Conservation (phyloP, 2,797 vertebrate genomes). For the Sebastes taczanowskii region DNA sequence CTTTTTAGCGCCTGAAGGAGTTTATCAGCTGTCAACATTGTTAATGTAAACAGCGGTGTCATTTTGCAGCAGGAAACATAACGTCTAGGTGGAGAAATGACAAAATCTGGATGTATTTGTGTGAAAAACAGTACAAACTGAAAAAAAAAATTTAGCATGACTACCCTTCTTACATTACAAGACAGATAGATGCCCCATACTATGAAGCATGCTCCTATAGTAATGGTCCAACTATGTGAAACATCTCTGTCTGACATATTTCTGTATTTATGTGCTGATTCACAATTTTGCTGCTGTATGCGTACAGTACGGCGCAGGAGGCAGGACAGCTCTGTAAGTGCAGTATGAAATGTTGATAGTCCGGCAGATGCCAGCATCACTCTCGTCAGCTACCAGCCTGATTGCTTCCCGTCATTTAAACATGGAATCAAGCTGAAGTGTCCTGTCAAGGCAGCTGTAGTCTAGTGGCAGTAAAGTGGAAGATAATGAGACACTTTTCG, state of each 20-base stretch:
- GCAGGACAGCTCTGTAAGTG: slow-evolving; percentile 31
- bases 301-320: slow-evolving; percentile 11
- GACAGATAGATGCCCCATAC: slow-evolving; percentile 3
- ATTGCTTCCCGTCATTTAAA: slow-evolving; percentile 67
- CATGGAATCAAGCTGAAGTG: slow-evolving; percentile 64
- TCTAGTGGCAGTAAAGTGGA: slow-evolving; percentile 40
- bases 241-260: slow-evolving; percentile 34
- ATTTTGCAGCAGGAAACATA: neutral
- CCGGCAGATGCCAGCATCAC: slow-evolving; percentile 53
- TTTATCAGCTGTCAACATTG: slow-evolving; percentile 1
- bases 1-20: neutral
- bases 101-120: neutral
- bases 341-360: slow-evolving; percentile 52
- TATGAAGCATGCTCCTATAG: neutral
- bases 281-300: slow-evolving; percentile 30
- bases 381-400: slow-evolving; percentile 48
- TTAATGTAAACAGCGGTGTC: neutral
- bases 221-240: neutral
- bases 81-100: neutral
- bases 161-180: neutral
- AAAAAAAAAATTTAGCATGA: neutral
- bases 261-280: slow-evolving; percentile 42
- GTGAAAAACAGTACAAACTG: neutral
- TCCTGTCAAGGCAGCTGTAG: slow-evolving; percentile 52
- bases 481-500: slow-evolving; percentile 43